Percentiles rank a stretch among this genome's conserved stretches.
phyloP scores from a whole-genome alignment of 2,797 vertebrate genomes.

The Bufotes viridis region DNA sequence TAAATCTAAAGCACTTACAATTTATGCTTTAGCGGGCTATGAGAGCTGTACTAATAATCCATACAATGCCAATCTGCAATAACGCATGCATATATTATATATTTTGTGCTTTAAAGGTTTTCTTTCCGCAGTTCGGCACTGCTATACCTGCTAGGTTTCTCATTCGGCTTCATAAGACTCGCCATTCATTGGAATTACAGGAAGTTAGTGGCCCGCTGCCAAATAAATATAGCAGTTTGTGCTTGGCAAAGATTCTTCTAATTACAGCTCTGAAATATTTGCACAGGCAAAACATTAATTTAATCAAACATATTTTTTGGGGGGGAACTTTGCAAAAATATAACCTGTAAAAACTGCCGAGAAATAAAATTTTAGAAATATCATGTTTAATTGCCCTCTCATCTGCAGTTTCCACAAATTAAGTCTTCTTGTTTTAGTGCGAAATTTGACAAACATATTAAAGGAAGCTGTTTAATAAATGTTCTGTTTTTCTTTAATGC shows the following conservation, averaged over 20 bases:
- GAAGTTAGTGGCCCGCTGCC: constrained; percentile 50
- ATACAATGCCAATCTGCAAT: not conserved
- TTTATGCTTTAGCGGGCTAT: too few species aligned
- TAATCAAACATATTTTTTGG: constrained; percentile 25
- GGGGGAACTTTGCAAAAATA: constrained; percentile 11
- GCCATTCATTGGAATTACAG: constrained; percentile 56
- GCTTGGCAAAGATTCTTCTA: constrained; percentile 41
- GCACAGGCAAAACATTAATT: constrained; percentile 24
- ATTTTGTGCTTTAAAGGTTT: constrained; percentile 17
- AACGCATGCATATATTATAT: not conserved
- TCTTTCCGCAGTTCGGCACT: not conserved
- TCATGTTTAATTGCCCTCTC: constrained; percentile 24
- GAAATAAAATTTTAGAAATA: constrained; percentile 35
- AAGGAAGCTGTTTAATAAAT: constrained; percentile 57
- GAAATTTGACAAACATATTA: constrained; percentile 40
- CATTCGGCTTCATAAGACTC: constrained; percentile 30
- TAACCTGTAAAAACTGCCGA: constrained; percentile 13
- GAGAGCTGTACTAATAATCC: not conserved
- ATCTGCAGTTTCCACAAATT: constrained; percentile 44
- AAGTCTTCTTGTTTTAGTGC: not conserved
- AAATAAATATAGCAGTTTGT: constrained; percentile 52
- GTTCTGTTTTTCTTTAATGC: constrained; percentile 43
- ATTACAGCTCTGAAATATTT: constrained; percentile 58
- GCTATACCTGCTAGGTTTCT: constrained; percentile 1
- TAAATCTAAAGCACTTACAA: too few species aligned